These are phyloP conservation scores for Aphrophora alni DNA, from an alignment of 2,888 invertebrate species.

Conservation along the genomic window DNA sequence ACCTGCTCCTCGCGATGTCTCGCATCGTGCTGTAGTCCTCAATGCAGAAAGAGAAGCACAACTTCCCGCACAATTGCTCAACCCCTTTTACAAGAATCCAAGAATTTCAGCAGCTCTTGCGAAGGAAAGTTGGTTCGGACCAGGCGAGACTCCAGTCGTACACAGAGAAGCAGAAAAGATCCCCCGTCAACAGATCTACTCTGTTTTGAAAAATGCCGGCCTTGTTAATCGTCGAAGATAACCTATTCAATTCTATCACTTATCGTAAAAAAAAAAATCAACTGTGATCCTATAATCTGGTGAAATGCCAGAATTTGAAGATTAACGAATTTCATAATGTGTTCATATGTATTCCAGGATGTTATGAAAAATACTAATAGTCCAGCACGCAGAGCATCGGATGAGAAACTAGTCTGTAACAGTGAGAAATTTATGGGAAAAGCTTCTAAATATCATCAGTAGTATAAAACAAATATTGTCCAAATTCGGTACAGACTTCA, in stretches of 20 bases:
- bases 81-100: slow-evolving; percentile 80
- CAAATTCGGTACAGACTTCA: too few relatives aligned
- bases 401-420: too few relatives aligned
- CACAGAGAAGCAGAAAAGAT: slow-evolving; percentile 83
- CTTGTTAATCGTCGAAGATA: slow-evolving; percentile 57
- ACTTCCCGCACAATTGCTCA: slow-evolving; percentile 72
- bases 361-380: too few relatives aligned
- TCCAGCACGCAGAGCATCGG: too few relatives aligned
- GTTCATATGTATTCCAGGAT: too few relatives aligned
- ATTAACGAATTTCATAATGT: too few relatives aligned
- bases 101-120: slow-evolving; percentile 74
- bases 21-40: slow-evolving; percentile 74
- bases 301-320: neutral
- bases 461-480: too few relatives aligned
- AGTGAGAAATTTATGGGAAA: too few relatives aligned
- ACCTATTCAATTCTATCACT: too few relatives aligned
- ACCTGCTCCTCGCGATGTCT: slow-evolving; percentile 46
- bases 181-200: slow-evolving; percentile 75
- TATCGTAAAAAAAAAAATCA: neutral
- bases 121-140: slow-evolving; percentile 71
- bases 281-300: neutral
- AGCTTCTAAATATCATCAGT: too few relatives aligned
- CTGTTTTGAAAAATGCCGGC: slow-evolving; percentile 76
- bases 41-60: slow-evolving; percentile 75
- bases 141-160: slow-evolving; percentile 62